phyloP scores from a whole-genome alignment of 2,888 invertebrate genomes.

The Rosalia funebris region DNA sequence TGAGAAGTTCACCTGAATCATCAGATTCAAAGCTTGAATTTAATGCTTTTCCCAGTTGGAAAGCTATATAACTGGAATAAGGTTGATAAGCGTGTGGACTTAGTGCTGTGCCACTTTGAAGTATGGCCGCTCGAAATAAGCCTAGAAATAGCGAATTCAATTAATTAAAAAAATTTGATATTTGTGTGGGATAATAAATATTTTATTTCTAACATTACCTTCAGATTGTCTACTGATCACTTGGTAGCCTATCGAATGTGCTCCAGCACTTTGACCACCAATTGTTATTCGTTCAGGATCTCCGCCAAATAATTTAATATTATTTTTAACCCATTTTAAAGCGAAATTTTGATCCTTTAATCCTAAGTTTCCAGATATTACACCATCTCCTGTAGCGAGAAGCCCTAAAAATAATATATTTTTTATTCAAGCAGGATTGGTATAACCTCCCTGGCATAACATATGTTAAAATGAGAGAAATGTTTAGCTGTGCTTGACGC shows the following conservation, averaged over 20 bases:
- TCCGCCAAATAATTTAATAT: conserved; percentile 76
- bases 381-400: conserved; percentile 73
- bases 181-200: neutral
- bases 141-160: conserved; percentile 15
- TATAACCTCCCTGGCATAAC: neutral
- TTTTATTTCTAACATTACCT: conserved; percentile 11
- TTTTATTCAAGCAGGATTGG: neutral
- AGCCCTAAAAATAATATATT: neutral
- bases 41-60: conserved; percentile 21
- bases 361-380: conserved; percentile 76
- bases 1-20: conserved; percentile 16
- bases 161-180: neutral
- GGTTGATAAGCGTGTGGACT: conserved; percentile 19
- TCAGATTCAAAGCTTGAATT: conserved; percentile 6
- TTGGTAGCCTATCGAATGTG: conserved; percentile 19
- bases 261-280: conserved; percentile 74
- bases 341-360: conserved; percentile 78
- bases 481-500: neutral
- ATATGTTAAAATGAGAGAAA: neutral
- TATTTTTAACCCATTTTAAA: conserved; percentile 74
- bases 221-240: conserved; percentile 22
- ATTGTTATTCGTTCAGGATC: conserved; percentile 75
- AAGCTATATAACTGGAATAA: conserved; percentile 29
- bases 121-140: conserved; percentile 32
- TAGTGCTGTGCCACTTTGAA: conserved; percentile 34